Conservation (phyloP, 2,113 vertebrate genomes). For the Catharus bicknelli region DNA sequence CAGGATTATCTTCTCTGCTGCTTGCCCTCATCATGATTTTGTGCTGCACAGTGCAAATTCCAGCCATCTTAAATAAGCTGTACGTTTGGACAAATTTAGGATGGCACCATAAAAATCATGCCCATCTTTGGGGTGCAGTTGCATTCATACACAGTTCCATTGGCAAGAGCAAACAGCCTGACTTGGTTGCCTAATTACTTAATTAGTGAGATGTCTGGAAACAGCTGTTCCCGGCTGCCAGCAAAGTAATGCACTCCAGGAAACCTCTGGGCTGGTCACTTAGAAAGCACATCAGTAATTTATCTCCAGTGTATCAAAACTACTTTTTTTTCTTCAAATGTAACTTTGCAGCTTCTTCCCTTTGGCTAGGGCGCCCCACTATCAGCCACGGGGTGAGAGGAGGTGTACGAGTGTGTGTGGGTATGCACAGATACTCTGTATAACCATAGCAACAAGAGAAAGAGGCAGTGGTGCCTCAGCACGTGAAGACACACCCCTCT, state of each 20-base stretch:
- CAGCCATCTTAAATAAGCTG: background rate
- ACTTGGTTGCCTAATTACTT: background rate
- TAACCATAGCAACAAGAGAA: background rate
- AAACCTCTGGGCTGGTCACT: background rate
- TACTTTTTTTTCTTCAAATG: background rate
- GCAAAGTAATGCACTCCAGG: background rate
- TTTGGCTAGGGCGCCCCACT: rapidly evolving
- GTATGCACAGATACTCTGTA: background rate
- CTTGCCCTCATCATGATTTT: background rate
- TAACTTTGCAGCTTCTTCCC: background rate
- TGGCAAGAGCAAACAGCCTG: background rate
- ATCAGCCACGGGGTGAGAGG: rapidly evolving
- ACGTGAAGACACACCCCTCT: background rate
- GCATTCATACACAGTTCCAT: background rate
- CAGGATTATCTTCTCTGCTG: background rate
- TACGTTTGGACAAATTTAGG: background rate
- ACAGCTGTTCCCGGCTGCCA: background rate
- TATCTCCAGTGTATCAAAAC: background rate
- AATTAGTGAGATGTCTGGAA: background rate
- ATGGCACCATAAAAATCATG: background rate
- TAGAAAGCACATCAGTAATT: background rate
- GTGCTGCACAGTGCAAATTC: background rate
- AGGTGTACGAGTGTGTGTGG: background rate
- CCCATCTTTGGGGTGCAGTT: background rate
- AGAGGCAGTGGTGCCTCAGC: background rate